Evolutionary conservation across 2,888 invertebrate genomes (phyloP).

Genomic region (Reticulitermes lucifugus): DNA sequence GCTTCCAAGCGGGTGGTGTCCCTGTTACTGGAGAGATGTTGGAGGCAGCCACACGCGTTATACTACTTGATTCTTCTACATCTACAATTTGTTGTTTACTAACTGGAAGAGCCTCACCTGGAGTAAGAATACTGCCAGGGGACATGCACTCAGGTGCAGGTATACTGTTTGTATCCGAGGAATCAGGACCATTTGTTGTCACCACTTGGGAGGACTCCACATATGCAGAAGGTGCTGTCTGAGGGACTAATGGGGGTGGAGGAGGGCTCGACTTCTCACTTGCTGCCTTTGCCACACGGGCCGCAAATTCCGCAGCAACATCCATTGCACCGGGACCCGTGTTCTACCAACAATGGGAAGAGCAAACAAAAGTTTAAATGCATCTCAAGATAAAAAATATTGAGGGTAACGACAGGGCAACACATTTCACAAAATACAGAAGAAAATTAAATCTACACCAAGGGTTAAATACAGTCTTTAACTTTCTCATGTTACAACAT

Average conservation of each 20-base stretch:
- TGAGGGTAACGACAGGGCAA: too few species aligned
- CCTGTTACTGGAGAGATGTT: not conserved
- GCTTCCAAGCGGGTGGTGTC: slow-evolving; percentile 39
- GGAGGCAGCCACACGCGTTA: not conserved
- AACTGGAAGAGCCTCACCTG: slow-evolving; percentile 32
- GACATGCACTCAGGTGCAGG: slow-evolving; percentile 1
- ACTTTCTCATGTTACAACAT: too few species aligned
- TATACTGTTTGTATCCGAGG: slow-evolving; percentile 34
- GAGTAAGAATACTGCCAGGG: slow-evolving; percentile 23
- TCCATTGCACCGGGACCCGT: slow-evolving; percentile 55
- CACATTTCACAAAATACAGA: too few species aligned
- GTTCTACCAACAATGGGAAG: slow-evolving; percentile 42
- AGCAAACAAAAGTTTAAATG: not conserved
- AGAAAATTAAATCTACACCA: too few species aligned
- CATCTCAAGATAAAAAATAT: not conserved
- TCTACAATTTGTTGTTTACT: slow-evolving; percentile 45
- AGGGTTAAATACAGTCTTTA: too few species aligned
- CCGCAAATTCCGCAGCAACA: slow-evolving; percentile 62
- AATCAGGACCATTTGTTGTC: slow-evolving; percentile 44
- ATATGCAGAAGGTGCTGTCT: slow-evolving; percentile 7
- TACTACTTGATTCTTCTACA: slow-evolving; percentile 43
- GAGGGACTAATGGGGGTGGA: slow-evolving; percentile 19
- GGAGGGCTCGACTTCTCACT: slow-evolving; percentile 55
- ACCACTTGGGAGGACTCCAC: slow-evolving; percentile 35
- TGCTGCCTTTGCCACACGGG: slow-evolving; percentile 61